Conservation (phyloP, 1,140 invertebrate genomes). For the Popillia japonica region DNA sequence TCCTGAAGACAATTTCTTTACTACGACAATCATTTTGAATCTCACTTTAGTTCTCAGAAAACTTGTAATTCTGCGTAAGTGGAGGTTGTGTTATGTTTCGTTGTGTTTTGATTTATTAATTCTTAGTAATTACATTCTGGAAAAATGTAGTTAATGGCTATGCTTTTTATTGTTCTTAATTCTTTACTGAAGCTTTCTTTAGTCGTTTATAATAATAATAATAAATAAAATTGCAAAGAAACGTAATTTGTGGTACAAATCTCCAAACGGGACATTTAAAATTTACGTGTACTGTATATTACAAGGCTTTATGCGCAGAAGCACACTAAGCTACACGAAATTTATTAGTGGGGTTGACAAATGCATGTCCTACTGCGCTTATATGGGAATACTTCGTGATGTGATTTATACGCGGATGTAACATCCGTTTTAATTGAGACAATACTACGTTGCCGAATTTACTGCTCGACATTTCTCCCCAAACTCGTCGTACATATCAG, state of each 20-base stretch:
- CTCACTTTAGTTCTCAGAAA: no score
- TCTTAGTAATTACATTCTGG: no score
- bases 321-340: neutral
- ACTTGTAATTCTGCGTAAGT: no score
- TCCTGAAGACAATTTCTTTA: no score
- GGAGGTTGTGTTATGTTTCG: no score
- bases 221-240: neutral
- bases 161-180: no score
- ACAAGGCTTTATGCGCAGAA: neutral
- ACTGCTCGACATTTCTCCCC: neutral
- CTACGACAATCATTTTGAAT: no score
- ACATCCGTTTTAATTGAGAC: neutral
- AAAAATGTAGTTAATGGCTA: no score
- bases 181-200: no score
- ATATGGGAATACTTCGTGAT: slow-evolving; percentile 14
- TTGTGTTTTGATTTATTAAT: no score
- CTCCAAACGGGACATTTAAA: neutral
- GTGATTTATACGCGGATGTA: slow-evolving; percentile 2
- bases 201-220: no score
- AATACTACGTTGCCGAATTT: neutral
- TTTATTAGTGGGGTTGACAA: slow-evolving; percentile 1
- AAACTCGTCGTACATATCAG: neutral
- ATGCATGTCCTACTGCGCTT: neutral
- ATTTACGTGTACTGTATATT: neutral
- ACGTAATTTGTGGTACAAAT: neutral